Base-by-base conservation (phyloP, 2,113 vertebrate genomes). In the Camelus bactrianus region DNA sequence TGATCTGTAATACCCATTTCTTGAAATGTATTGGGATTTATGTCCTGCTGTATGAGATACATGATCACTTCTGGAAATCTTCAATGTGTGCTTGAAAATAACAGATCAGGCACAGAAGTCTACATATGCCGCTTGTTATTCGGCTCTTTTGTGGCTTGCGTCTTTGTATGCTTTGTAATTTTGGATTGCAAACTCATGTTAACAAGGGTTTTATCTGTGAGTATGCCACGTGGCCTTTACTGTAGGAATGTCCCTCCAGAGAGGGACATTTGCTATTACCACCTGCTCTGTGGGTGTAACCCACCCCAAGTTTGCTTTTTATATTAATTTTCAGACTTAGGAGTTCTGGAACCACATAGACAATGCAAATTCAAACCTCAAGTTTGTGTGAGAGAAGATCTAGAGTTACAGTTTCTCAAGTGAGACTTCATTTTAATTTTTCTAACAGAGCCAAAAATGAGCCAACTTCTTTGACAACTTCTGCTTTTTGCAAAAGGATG, bases 351-450 rank as follows among this genome's bases (percentile, higher is more conserved):
- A 46, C 58, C 77, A 46, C 8, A 32, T 54, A 77, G 77, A 14
- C 30, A 84, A 83, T 24, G 64, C 26, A 86, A 76, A 81, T 52
- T 84, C 54, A 42, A 89, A 89, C 46, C 60, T 85, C 28, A 64
- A 14, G 69, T 86, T 32, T 8, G 28, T 76, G 73, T 93, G 48
- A 87, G 88, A 67, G 35, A 91, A 96, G 65, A 42, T 80, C 88
- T 92, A 50, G 80, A 93, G 30, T 93, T 94, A 9, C 0, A 48
- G 30, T 83, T 75, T 93, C 86, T 93, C 60, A 38, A 83, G 83
- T 54, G 58, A 94, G 54, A 79, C 35, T 46, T 75, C 13, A 54
- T 60, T 77, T 95, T 10, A 0, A 32, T 91, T 69, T 89, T 93
- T 84, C 75, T 60, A 65, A 32, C 24, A 72, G 50, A 83, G 67